phyloP scores from a whole-genome alignment of 2,888 invertebrate species.

The Anthrax anthrax region DNA sequence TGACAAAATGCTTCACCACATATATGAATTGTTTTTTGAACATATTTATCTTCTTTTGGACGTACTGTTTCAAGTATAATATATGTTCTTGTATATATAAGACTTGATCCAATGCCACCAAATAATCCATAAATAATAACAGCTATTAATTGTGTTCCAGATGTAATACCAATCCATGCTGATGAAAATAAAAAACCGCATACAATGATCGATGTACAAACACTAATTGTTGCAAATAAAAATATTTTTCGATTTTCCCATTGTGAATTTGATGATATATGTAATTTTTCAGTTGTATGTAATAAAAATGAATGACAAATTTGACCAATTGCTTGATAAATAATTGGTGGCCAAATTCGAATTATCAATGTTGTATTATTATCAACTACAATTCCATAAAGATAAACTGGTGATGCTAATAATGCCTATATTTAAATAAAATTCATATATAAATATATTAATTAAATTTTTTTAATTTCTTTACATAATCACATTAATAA shows the following conservation, averaged over 20 bases:
- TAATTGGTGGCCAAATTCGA: constrained; percentile 32
- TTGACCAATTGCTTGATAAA: constrained; percentile 29
- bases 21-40: constrained; percentile 29
- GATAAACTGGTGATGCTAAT: constrained; percentile 30
- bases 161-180: constrained; percentile 29
- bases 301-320: constrained; percentile 30
- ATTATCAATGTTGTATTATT: constrained; percentile 29
- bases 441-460: neutral
- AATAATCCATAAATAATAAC: constrained; percentile 31
- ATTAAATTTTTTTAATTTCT: too few relatives aligned
- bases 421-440: constrained; percentile 23
- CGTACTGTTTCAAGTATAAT: constrained; percentile 32
- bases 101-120: constrained; percentile 30
- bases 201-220: constrained; percentile 27
- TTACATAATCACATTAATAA: too few relatives aligned
- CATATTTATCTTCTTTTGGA: constrained; percentile 31
- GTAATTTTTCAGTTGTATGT: constrained; percentile 21
- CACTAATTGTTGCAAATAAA: constrained; percentile 26
- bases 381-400: constrained; percentile 33
- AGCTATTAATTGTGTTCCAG: constrained; percentile 28
- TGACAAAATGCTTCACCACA: constrained; percentile 34
- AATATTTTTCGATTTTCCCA: constrained; percentile 25
- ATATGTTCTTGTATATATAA: constrained; percentile 29
- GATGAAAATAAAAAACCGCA: constrained; percentile 32
- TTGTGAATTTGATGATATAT: constrained; percentile 16